Conservation (phyloP, 2,888 invertebrate species). For the Polietes domitor region DNA sequence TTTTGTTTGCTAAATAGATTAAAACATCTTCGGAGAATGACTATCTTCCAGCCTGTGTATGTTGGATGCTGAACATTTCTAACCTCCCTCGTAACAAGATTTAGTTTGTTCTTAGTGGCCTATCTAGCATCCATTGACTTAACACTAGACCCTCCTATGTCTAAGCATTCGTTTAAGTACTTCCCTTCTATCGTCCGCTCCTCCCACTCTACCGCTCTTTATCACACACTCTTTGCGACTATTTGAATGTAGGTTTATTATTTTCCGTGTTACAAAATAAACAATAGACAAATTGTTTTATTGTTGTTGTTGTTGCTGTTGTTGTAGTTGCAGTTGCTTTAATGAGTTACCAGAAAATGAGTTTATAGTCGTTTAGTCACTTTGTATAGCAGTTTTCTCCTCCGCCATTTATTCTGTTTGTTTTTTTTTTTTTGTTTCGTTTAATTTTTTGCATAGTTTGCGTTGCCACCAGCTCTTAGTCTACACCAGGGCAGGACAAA, state of each 20-base stretch:
- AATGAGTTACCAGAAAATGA: constrained; percentile 10
- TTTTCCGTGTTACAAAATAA: background rate
- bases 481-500: too few relatives aligned
- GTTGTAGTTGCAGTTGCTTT: background rate
- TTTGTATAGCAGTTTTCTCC: background rate
- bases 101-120: too few relatives aligned
- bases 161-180: background rate
- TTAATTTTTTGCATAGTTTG: too few relatives aligned
- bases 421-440: background rate
- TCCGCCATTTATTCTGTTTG: background rate
- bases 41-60: too few relatives aligned
- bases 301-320: background rate
- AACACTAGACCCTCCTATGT: background rate
- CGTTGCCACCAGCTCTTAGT: too few relatives aligned
- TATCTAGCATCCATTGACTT: too few relatives aligned
- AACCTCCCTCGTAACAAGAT: too few relatives aligned
- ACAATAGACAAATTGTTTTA: constrained; percentile 18
- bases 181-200: background rate
- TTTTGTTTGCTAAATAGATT: too few relatives aligned
- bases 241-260: constrained; percentile 11
- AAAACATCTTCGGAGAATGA: too few relatives aligned
- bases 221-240: background rate
- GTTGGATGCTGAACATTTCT: too few relatives aligned
- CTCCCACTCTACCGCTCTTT: background rate
- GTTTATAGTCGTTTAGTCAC: constrained; percentile 11